Evolutionary conservation across 2,113 vertebrate genomes (phyloP), one percentile per base, ranked within the genome.

Genomic region (Microcebus murinus): DNA sequence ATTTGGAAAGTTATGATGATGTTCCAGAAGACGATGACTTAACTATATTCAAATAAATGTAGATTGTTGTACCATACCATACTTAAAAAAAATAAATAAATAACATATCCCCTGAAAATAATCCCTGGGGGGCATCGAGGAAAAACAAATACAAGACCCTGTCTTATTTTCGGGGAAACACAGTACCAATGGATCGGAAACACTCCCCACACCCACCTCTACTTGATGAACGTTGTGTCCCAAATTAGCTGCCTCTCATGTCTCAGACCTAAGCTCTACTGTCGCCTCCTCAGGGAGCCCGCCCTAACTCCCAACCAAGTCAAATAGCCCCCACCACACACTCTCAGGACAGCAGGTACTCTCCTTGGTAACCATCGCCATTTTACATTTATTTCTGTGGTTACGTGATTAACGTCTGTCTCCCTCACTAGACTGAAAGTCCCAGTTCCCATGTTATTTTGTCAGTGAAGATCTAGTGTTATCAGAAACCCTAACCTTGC

Each of bases 401-500:
- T 77, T 76, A 48, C 23, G n/a, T 83, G 61, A 90, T 89, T 36
- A 84, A 73, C 52, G 57, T 88, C 61, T 59, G 25, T 36, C 81
- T 65, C 48, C 34, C 25, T 42, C 4, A 57, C 84, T 61, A 76
- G 48, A 57, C 55, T 52, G 3, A 45, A 36, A 61, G 25, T 55
- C 59, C 74, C n/a, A 48, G 27, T 87, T 89, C n/a, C 83, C n/a
- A 36, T 57, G 12, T 42, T 34, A 63, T 52, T 89, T 88, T 82
- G 45, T 57, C 88, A 95, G 68, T n/a, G 73, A 63, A 96, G 57
- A 65, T 45, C 5, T 65, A 23, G n/a, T 71, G 50, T 87, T 34
- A 27, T 48, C 42, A 42, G 84, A 96, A 95, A 68, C 61, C 96
- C 99, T 98, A 90, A 99, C 99, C 81, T 96, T 96, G 52, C 96